Evolutionary conservation across 2,888 invertebrate species (phyloP), one percentile per base, ranked within the genome.

Genomic region (Seira ritae): DNA sequence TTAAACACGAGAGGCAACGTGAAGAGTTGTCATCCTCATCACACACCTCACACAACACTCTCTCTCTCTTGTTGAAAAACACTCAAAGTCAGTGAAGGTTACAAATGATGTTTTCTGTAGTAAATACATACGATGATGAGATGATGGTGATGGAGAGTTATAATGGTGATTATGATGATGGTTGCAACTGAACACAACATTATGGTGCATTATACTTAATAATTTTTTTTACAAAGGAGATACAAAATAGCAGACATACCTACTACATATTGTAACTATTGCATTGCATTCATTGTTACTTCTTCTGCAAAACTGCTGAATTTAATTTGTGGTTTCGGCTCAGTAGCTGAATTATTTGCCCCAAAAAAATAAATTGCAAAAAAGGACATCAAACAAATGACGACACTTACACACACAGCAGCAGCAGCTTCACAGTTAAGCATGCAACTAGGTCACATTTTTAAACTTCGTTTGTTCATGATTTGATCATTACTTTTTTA

Each of bases 71-170:
- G 6, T 42, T 20, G 20, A 66, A 66, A 8, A 24, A 69, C 60
- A 62, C 71, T 62, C 62, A 78, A 71, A 78, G 78, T 78, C 78
- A 78, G 31, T 71, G 66, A 78, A 78, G 78, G 78, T 78, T 78
- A 66, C 17, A 78, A 24, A 68, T 4, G 42, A 42, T 42, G 42
- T 42, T 42, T 42, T 42, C 12, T 42, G 42, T 42, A n/a, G n/a
- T n/a, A n/a, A n/a, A n/a, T n/a, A n/a, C n/a, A n/a, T n/a, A 42
- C 6, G 42, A 42, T 42, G 65, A 50, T 4, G 17, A 37, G 37
- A 77, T 70, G 70, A 69, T 70, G 71, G 3, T 62, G 70, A 22
- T 66, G 12, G 12, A 1, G n/a, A 42, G 42, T 37, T 46, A 19
- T 31, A 67, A n/a, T 68, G 17, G 55, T 55, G 31, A 76, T 68